phyloP scores from a whole-genome alignment of 2,113 vertebrate genomes.

The Heloderma charlesbogerti region DNA sequence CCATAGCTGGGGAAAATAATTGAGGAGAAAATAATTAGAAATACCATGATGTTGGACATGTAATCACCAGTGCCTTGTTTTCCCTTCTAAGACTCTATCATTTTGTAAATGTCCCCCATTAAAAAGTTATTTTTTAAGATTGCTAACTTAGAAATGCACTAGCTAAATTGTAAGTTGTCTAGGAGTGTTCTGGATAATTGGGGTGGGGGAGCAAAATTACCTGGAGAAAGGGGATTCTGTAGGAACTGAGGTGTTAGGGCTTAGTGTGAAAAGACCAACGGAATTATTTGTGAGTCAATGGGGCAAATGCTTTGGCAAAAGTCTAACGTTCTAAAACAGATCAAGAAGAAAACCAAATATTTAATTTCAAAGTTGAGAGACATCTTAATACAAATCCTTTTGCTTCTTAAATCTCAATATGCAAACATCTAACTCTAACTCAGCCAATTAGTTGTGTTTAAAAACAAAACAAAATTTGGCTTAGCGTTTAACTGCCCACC shows the following conservation, averaged over 20 bases:
- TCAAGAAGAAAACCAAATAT: not conserved
- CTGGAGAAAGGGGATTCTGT: not conserved
- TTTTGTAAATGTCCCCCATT: slow-evolving; percentile 1
- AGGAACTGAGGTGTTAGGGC: not conserved
- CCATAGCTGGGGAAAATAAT: not conserved
- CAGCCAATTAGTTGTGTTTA: not conserved
- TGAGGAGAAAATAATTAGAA: not conserved
- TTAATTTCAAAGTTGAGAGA: not conserved
- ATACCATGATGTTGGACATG: not conserved
- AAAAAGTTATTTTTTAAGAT: slow-evolving; percentile 10
- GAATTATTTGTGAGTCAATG: not conserved
- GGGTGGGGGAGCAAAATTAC: not conserved
- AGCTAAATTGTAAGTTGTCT: not conserved
- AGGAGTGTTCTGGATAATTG: not conserved
- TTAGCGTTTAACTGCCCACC: too few species aligned
- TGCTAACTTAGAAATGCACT: not conserved
- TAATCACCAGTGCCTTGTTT: not conserved
- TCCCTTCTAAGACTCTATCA: not conserved
- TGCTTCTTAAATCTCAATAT: not conserved
- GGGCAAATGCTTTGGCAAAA: not conserved
- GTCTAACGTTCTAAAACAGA: not conserved
- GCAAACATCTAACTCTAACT: not conserved
- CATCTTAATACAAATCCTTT: not conserved
- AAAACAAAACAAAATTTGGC: not conserved
- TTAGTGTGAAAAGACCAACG: not conserved